These are phyloP conservation scores for Andrena chrysosceles DNA, from an alignment of 2,888 invertebrate species.

Conservation along the genomic window DNA sequence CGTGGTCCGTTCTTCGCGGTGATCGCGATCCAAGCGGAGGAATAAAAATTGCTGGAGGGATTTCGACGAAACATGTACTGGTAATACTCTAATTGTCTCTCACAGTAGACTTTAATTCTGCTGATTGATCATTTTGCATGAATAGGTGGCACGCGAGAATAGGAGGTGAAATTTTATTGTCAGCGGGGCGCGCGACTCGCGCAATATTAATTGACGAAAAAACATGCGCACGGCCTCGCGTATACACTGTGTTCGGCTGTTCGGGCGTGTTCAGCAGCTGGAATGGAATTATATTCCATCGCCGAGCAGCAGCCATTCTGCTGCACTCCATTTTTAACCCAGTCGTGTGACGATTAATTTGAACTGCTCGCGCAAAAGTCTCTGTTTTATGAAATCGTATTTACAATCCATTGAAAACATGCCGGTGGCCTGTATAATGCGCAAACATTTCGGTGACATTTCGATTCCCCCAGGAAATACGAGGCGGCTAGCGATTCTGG, in stretches of 20 bases:
- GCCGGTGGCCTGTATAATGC: not conserved
- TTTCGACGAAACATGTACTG: too few species aligned
- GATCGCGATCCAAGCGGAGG: not conserved
- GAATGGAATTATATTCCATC: conserved; percentile 14
- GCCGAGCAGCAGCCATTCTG: not conserved
- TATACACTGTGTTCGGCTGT: too few species aligned
- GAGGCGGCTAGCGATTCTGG: not conserved
- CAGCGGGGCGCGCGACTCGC: conserved; percentile 3
- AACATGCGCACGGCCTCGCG: not conserved
- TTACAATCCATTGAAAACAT: conserved; percentile 13
- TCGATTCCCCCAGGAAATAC: not conserved
- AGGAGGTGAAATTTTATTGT: conserved; percentile 27
- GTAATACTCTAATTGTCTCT: too few species aligned
- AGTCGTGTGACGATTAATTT: conserved; percentile 6
- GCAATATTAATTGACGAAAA: conserved; percentile 39
- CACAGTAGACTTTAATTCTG: not conserved
- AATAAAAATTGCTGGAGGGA: not conserved
- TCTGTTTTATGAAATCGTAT: conserved; percentile 12
- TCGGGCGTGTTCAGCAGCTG: not conserved
- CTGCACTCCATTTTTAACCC: conserved; percentile 12
- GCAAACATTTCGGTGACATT: not conserved
- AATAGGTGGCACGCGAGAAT: not conserved
- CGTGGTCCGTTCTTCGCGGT: not conserved
- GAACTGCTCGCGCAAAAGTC: not conserved
- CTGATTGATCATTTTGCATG: conserved; percentile 38